Conservation (phyloP, 1,140 invertebrate genomes). For the Nephila pilipes region DNA sequence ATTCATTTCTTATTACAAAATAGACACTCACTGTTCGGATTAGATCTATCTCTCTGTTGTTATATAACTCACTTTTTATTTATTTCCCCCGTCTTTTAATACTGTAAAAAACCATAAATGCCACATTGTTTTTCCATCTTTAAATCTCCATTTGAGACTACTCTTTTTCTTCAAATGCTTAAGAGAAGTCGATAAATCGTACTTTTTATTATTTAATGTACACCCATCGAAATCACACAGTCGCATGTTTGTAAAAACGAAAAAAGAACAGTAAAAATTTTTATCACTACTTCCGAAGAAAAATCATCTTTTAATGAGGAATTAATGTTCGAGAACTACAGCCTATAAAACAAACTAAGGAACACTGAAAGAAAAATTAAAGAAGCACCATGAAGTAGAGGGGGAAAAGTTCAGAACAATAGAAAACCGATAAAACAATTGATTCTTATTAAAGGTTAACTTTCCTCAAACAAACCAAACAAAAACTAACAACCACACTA, state of each 20-base stretch:
- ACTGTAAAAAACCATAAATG: no score
- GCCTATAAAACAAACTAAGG: not conserved
- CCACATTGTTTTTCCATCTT: no score
- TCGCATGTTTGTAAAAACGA: not conserved
- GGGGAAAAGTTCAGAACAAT: not conserved
- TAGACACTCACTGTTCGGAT: no score
- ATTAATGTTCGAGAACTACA: not conserved
- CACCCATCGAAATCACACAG: not conserved
- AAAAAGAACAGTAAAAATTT: not conserved
- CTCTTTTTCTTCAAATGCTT: no score
- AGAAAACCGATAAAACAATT: constrained; percentile 4
- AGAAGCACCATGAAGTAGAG: not conserved
- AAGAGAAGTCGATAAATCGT: no score
- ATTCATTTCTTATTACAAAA: no score
- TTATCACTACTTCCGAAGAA: not conserved
- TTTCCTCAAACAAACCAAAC: constrained; percentile 2
- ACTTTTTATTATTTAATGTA: not conserved
- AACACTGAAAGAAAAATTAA: not conserved
- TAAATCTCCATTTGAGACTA: no score
- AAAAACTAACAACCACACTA: not conserved
- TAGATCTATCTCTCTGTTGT: no score
- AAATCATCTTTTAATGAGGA: constrained; percentile 20
- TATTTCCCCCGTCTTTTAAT: no score
- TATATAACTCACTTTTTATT: no score
- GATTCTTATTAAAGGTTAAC: constrained; percentile 32